A percentile compares a stretch with the other conserved stretches of the same genome.
These are phyloP conservation scores for Neomicropteryx cornuta DNA, from an alignment of 1,140 invertebrate species.

Conservation along the genomic window DNA sequence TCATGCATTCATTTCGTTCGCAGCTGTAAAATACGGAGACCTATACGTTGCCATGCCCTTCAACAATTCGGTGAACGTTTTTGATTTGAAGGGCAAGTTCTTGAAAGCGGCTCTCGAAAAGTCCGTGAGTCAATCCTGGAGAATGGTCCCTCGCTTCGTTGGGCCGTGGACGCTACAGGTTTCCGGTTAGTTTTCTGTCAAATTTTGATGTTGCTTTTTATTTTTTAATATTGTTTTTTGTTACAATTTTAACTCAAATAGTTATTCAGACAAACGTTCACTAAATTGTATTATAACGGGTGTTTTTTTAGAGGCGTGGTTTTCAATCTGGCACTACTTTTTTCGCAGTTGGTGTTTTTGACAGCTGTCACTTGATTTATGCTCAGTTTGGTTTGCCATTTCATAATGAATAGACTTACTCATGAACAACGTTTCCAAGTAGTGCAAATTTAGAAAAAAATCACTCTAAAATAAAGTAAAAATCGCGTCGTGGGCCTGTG, in stretches of 20 bases:
- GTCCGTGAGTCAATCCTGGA: constrained; percentile 29
- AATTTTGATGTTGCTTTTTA: neutral
- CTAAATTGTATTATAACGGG: neutral
- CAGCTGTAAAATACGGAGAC: constrained; percentile 53
- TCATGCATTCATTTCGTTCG: neutral
- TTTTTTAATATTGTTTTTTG: neutral
- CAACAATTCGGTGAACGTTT: constrained; percentile 54
- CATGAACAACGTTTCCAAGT: too few relatives aligned
- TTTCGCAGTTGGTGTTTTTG: too few relatives aligned
- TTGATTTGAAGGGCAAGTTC: constrained; percentile 49
- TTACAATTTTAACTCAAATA: constrained; percentile 5
- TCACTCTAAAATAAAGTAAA: too few relatives aligned
- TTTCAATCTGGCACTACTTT: too few relatives aligned
- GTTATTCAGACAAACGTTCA: neutral
- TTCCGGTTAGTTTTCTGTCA: constrained; percentile 19
- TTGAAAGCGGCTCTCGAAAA: constrained; percentile 50
- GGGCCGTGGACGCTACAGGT: constrained; percentile 50
- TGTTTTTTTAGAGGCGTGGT: neutral
- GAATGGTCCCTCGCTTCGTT: constrained; percentile 24
- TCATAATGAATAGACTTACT: too few relatives aligned
- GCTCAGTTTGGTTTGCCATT: too few relatives aligned
- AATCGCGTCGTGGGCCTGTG: too few relatives aligned
- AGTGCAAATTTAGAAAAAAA: too few relatives aligned
- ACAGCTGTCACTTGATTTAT: too few relatives aligned
- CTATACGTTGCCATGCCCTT: constrained; percentile 57